Percentiles rank a stretch among this genome's conserved stretches.
phyloP scores from a whole-genome alignment of 2,113 vertebrate species.

The Chauna torquata region DNA sequence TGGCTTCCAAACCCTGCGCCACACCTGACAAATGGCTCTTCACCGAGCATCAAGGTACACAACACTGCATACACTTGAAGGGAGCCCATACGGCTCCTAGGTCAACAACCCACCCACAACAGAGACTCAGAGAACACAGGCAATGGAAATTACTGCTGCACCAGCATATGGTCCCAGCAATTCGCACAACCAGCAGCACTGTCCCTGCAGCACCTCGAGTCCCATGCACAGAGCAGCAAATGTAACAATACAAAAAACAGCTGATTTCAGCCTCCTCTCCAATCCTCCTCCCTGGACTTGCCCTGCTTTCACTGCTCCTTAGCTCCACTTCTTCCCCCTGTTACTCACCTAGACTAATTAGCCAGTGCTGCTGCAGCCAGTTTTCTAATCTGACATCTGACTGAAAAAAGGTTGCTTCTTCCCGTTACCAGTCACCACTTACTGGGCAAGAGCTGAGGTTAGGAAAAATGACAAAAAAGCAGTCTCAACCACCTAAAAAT shows the following conservation, averaged over 20 bases:
- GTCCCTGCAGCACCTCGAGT: not conserved
- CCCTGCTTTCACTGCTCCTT: not conserved
- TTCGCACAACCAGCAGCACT: not conserved
- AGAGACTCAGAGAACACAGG: not conserved
- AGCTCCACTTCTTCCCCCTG: not conserved
- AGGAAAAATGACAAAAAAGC: not conserved
- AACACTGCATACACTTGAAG: not conserved
- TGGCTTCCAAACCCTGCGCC: not conserved
- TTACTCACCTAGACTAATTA: not conserved
- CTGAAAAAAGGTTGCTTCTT: not conserved
- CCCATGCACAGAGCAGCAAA: not conserved
- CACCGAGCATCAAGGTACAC: not conserved
- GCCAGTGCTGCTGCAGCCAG: no score
- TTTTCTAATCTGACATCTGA: not conserved
- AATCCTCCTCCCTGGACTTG: not conserved
- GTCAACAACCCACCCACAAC: not conserved
- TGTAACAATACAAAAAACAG: not conserved
- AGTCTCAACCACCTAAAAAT: not conserved
- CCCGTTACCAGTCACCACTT: not conserved
- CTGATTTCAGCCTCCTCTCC: not conserved
- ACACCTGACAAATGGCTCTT: not conserved
- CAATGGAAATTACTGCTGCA: fast-evolving
- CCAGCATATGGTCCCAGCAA: not conserved
- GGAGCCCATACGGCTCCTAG: not conserved
- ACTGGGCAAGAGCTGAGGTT: not conserved